Percentiles rank a stretch among this genome's conserved stretches.
These are phyloP conservation scores for Aphidius gifuensis DNA, from an alignment of 1,140 invertebrate species.

Conservation along the genomic window DNA sequence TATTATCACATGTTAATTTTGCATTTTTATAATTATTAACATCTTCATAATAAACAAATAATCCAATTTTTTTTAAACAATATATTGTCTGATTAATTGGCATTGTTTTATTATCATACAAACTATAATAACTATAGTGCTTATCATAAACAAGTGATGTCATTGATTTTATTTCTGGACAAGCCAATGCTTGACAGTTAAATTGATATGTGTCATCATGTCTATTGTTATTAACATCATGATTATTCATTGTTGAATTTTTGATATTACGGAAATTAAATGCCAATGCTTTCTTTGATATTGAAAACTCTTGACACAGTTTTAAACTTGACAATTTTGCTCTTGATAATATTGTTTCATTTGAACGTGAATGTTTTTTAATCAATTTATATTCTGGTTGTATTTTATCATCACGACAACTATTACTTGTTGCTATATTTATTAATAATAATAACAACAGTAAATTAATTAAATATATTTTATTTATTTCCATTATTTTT, in stretches of 20 bases:
- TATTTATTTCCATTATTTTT: background rate
- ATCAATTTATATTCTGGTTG: slow-evolving; percentile 39
- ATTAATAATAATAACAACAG: slow-evolving; percentile 18
- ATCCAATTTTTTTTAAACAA: slow-evolving; percentile 58
- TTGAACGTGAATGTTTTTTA: slow-evolving; percentile 38
- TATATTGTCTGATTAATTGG: background rate
- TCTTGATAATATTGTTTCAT: slow-evolving; percentile 36
- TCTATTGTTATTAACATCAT: slow-evolving; percentile 12
- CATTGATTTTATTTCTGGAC: slow-evolving; percentile 59
- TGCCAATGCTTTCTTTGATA: slow-evolving; percentile 60
- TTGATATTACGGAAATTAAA: slow-evolving; percentile 58
- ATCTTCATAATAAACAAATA: slow-evolving; percentile 57
- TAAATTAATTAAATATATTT: slow-evolving; percentile 5
- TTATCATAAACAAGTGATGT: slow-evolving; percentile 53
- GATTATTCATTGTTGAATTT: slow-evolving; percentile 30
- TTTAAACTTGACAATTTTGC: slow-evolving; percentile 36
- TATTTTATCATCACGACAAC: slow-evolving; percentile 30
- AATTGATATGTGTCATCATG: slow-evolving; percentile 4
- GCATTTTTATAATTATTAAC: slow-evolving; percentile 60
- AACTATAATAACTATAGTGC: slow-evolving; percentile 61
- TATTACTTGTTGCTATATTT: slow-evolving; percentile 22
- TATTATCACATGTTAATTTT: slow-evolving; percentile 52
- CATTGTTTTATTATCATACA: slow-evolving; percentile 36
- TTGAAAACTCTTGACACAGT: slow-evolving; percentile 58
- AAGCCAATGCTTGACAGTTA: slow-evolving; percentile 49